phyloP scores from a whole-genome alignment of 2,113 vertebrate genomes.

The Capreolus pygargus region DNA sequence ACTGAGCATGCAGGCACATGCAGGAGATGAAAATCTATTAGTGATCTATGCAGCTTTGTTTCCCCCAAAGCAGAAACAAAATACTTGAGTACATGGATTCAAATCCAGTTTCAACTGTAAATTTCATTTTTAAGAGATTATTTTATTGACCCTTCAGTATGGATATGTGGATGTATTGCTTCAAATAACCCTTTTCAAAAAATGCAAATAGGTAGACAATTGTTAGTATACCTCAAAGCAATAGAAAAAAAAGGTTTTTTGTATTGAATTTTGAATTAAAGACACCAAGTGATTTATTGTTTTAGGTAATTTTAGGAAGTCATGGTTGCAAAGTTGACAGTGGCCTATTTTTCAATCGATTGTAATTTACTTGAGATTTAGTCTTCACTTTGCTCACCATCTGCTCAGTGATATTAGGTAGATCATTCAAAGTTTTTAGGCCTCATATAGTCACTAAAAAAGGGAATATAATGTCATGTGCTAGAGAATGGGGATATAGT shows the following conservation, averaged over 20 bases:
- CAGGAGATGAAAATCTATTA: not conserved
- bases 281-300: not conserved
- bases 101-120: not conserved
- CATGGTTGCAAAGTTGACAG: not conserved
- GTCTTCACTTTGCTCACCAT: not conserved
- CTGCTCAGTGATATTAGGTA: not conserved
- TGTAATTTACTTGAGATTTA: not conserved
- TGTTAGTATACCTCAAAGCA: not conserved
- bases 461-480: not conserved
- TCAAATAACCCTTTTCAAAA: not conserved
- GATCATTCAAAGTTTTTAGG: not conserved
- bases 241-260: not conserved
- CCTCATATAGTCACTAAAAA: not conserved
- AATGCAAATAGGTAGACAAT: not conserved
- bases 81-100: not conserved
- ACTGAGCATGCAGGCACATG: not conserved
- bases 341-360: not conserved
- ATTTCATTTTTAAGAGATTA: constrained; percentile 35
- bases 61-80: not conserved
- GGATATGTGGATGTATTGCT: not conserved
- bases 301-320: not conserved
- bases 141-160: not conserved
- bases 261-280: not conserved
- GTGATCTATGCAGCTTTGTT: not conserved
- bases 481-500: not conserved